Conservation (phyloP, 2,113 vertebrate genomes). For the Oncorhynchus masou region DNA sequence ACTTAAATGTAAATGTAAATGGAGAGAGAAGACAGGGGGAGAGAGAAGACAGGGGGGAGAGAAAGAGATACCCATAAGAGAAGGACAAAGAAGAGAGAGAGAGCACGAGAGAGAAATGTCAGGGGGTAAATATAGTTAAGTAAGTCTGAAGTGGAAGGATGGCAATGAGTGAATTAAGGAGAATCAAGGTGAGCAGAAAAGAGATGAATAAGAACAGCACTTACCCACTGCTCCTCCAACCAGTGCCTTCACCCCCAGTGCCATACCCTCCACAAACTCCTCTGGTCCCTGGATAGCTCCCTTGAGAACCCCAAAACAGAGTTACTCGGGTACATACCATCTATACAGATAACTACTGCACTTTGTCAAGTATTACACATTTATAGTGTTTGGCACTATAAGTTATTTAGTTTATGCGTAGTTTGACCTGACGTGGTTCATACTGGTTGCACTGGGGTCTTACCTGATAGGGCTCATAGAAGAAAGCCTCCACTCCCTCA, state of each 20-base stretch:
- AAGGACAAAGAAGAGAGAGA: too few species aligned
- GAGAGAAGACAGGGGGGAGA: too few species aligned
- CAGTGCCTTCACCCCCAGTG: slow-evolving; percentile 90
- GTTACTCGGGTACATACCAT: neutral
- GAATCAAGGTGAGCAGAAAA: neutral
- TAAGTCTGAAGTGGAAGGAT: too few species aligned
- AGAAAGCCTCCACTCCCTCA: slow-evolving; percentile 95
- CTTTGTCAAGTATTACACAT: too few species aligned
- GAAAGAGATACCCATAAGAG: too few species aligned
- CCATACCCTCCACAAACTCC: slow-evolving; percentile 96
- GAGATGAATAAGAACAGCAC: slow-evolving; percentile 27
- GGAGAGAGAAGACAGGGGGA: too few species aligned
- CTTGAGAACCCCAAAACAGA: slow-evolving; percentile 57
- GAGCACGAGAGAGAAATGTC: too few species aligned
- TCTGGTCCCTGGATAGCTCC: slow-evolving; percentile 97
- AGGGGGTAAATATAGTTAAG: too few species aligned
- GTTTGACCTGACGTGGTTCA: too few species aligned
- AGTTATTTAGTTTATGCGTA: too few species aligned
- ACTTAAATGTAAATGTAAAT: too few species aligned
- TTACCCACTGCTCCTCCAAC: slow-evolving; percentile 96
- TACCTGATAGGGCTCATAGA: slow-evolving; percentile 98
- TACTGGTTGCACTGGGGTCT: neutral
- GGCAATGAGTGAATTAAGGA: neutral
- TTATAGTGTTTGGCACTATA: too few species aligned
- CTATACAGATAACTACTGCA: neutral